Evolutionary conservation across 1,140 invertebrate species (phyloP).

Genomic region (Bombus affinis): DNA sequence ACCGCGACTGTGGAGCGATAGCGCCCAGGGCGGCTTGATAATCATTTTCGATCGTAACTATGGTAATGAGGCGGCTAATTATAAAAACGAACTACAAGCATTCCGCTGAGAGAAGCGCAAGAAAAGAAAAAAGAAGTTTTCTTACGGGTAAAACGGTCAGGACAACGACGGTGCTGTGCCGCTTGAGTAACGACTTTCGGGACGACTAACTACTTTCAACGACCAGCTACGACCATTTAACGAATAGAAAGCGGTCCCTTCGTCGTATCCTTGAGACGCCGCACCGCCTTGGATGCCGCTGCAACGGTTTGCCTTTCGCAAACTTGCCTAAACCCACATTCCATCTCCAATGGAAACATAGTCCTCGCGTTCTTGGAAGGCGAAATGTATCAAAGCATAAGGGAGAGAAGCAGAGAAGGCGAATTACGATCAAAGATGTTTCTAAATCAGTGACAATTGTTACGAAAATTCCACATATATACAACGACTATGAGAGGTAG

Average conservation of each 20-base stretch:
- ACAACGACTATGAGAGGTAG: no score
- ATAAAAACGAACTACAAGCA: slow-evolving; percentile 70
- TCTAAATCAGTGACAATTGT: no score
- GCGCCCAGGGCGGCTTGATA: slow-evolving; percentile 55
- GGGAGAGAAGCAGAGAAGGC: no score
- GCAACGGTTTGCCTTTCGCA: neutral
- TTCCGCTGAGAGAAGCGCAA: slow-evolving; percentile 13
- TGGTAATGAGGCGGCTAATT: slow-evolving; percentile 70
- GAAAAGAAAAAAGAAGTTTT: slow-evolving; percentile 30
- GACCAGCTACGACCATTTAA: slow-evolving; percentile 67
- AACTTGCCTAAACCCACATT: neutral
- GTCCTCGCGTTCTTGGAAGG: neutral
- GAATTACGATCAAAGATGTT: no score
- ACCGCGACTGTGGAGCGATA: slow-evolving; percentile 4
- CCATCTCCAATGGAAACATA: neutral
- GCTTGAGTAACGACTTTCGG: slow-evolving; percentile 66
- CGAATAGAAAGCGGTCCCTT: slow-evolving; percentile 65
- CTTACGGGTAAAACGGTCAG: slow-evolving; percentile 36
- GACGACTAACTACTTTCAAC: slow-evolving; percentile 71
- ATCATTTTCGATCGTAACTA: slow-evolving; percentile 72
- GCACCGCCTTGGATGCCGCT: neutral
- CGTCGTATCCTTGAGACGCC: neutral
- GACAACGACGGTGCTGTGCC: slow-evolving; percentile 38
- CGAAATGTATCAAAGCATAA: neutral
- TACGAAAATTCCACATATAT: no score